A percentile compares a stretch with the other conserved stretches of the same genome.
These are phyloP conservation scores for Meandrina meandrites DNA, from an alignment of 92 coral and sea anemone species.

Conservation along the genomic window DNA sequence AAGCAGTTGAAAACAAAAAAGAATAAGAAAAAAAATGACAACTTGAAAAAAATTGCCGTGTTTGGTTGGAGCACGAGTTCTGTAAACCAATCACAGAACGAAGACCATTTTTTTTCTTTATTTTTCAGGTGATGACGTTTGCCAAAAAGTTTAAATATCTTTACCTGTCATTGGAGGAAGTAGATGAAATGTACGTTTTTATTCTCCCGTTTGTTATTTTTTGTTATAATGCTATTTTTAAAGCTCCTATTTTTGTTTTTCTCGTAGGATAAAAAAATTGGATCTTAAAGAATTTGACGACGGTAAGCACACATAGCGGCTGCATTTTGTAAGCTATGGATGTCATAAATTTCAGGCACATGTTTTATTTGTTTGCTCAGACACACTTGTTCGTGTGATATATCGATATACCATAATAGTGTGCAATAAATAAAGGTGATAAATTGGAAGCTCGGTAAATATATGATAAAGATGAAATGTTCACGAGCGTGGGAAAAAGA, in stretches of 20 bases:
- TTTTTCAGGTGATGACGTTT: constrained; percentile 61
- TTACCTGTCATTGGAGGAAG: constrained; percentile 74
- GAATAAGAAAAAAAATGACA: too few species aligned
- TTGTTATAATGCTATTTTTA: neutral
- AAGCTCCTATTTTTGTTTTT: neutral
- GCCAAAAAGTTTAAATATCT: constrained; percentile 70
- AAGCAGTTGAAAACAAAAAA: neutral
- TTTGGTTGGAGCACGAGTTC: neutral
- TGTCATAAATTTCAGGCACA: neutral
- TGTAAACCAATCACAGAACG: neutral
- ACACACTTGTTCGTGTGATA: neutral
- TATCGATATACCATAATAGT: too few species aligned
- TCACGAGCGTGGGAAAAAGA: too few species aligned
- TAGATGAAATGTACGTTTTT: constrained; percentile 80
- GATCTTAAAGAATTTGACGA: constrained; percentile 85
- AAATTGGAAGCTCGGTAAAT: too few species aligned
- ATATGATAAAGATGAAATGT: too few species aligned
- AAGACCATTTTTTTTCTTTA: neutral
- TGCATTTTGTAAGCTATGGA: too few species aligned
- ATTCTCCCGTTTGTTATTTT: neutral
- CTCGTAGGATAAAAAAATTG: constrained; percentile 77
- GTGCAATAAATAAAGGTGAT: too few species aligned
- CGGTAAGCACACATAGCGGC: constrained; percentile 49
- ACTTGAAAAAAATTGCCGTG: neutral
- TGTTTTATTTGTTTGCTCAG: neutral